Percentiles rank a stretch among this genome's conserved stretches.
phyloP scores from a whole-genome alignment of 2,888 invertebrate genomes.

The Oscheius sp. region DNA sequence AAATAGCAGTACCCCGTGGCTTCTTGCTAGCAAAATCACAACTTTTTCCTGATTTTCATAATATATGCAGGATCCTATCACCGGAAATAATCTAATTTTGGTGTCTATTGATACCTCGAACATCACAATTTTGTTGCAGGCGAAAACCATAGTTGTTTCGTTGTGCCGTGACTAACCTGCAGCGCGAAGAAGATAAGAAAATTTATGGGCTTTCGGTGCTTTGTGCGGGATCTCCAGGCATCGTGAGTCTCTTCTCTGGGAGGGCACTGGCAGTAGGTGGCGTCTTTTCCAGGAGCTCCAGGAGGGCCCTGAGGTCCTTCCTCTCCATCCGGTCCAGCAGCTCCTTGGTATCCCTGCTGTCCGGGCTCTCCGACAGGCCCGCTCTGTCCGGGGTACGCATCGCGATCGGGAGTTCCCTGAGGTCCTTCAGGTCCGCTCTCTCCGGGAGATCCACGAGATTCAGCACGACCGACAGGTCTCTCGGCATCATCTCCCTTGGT shows the following conservation, averaged over 20 bases:
- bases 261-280: conserved; percentile 65
- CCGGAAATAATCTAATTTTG: too few species aligned
- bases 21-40: too few species aligned
- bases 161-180: too few species aligned
- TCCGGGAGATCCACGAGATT: conserved; percentile 63
- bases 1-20: too few species aligned
- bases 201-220: conserved; percentile 25
- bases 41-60: too few species aligned
- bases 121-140: too few species aligned
- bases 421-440: conserved; percentile 58
- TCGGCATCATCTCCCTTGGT: conserved; percentile 67
- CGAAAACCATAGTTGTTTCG: too few species aligned
- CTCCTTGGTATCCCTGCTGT: conserved; percentile 62
- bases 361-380: conserved; percentile 64
- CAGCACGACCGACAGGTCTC: conserved; percentile 66
- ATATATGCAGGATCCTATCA: too few species aligned
- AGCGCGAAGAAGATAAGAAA: too few species aligned
- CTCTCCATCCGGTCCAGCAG: conserved; percentile 58
- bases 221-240: conserved; percentile 12
- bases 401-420: conserved; percentile 49
- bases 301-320: conserved; percentile 55
- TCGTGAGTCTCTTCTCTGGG: conserved; percentile 47
- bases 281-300: conserved; percentile 59
- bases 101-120: too few species aligned
- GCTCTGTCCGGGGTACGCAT: conserved; percentile 54